Conservation (phyloP, 2,888 invertebrate species). For the Heliconius ethilla region DNA sequence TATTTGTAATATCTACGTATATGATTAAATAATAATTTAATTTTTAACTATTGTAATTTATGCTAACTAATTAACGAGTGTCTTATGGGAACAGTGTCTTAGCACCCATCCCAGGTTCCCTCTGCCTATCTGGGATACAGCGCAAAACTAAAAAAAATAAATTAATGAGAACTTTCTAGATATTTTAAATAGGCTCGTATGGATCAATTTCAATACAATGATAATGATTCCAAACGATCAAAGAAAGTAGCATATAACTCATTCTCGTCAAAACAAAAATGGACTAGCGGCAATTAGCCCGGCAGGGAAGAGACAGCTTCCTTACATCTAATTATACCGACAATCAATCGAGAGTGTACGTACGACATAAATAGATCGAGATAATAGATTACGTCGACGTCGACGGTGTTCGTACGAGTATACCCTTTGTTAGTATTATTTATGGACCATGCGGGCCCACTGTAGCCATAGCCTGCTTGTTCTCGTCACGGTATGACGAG, state of each 20-base stretch:
- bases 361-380: slow-evolving; percentile 58
- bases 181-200: neutral
- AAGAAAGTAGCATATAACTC: slow-evolving; percentile 50
- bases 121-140: too few species aligned
- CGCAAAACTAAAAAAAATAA: too few species aligned
- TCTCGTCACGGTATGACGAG: slow-evolving; percentile 20
- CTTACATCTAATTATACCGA: slow-evolving; percentile 61
- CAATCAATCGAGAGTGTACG: slow-evolving; percentile 65
- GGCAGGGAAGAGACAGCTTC: slow-evolving; percentile 41
- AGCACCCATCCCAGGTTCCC: too few species aligned
- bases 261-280: slow-evolving; percentile 44
- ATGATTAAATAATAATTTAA: too few species aligned
- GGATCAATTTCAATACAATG: slow-evolving; percentile 28
- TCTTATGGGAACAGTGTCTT: too few species aligned
- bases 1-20: too few species aligned
- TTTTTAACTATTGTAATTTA: too few species aligned
- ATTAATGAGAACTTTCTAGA: too few species aligned
- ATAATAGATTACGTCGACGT: slow-evolving; percentile 47
- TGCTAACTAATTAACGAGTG: too few species aligned
- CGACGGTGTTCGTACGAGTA: slow-evolving; percentile 40
- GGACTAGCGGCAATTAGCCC: slow-evolving; percentile 46
- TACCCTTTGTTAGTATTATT: slow-evolving; percentile 58
- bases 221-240: slow-evolving; percentile 34
- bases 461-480: slow-evolving; percentile 9
- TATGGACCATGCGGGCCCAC: slow-evolving; percentile 54